phyloP scores from a whole-genome alignment of 2,888 invertebrate species.

The Criorhina ranunculi region DNA sequence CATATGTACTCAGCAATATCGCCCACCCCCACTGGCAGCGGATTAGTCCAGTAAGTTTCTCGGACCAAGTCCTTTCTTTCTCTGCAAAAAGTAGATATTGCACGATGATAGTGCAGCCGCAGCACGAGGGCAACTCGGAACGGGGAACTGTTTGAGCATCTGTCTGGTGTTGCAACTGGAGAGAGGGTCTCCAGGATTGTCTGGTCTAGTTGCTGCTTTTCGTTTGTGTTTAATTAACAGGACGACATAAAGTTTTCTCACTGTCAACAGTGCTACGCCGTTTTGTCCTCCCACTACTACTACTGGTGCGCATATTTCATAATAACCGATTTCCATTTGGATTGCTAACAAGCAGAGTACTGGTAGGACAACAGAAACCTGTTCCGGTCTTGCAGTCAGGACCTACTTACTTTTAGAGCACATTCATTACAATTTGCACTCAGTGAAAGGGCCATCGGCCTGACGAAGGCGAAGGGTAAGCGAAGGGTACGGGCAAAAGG shows the following conservation, averaged over 20 bases:
- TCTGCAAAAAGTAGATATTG: conserved; percentile 49
- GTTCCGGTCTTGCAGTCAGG: conserved; percentile 29
- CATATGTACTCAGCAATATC: conserved; percentile 43
- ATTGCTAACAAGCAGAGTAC: conserved; percentile 63
- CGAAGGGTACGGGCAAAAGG: neutral
- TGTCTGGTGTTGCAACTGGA: conserved; percentile 26
- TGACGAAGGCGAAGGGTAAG: neutral
- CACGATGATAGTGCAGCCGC: conserved; percentile 29
- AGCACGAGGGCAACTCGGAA: conserved; percentile 4
- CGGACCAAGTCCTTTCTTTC: conserved; percentile 41
- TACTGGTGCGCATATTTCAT: conserved; percentile 65
- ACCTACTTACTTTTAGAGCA: conserved; percentile 61
- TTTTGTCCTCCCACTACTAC: neutral
- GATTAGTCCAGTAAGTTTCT: conserved; percentile 27
- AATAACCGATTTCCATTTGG: conserved; percentile 73
- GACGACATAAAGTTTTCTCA: conserved; percentile 71
- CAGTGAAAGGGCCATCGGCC: conserved; percentile 6
- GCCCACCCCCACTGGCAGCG: neutral
- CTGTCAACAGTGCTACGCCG: conserved; percentile 48
- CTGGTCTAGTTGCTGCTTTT: conserved; percentile 33
- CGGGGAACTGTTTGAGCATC: conserved; percentile 31
- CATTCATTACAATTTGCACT: conserved; percentile 71
- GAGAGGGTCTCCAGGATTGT: conserved; percentile 2
- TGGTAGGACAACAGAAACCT: conserved; percentile 46
- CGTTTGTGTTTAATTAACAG: conserved; percentile 67